Conservation (phyloP, 2,797 vertebrate species). For the Amniataba percoides region DNA sequence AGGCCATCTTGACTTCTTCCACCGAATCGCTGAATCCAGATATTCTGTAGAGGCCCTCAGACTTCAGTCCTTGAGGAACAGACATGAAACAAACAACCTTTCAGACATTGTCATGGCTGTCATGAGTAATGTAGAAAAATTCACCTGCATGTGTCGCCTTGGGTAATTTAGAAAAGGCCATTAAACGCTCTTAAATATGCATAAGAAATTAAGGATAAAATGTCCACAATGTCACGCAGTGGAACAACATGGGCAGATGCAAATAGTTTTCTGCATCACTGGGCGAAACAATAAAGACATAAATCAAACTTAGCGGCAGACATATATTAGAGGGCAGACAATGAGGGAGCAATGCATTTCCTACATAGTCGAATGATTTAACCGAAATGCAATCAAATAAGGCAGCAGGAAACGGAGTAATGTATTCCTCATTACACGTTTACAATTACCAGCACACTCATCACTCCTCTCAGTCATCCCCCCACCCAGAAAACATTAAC, state of each 20-base stretch:
- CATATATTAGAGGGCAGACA: conserved; percentile 72
- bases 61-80: conserved; percentile 91
- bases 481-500: conserved; percentile 51
- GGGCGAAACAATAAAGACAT: conserved; percentile 83
- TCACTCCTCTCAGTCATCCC: conserved; percentile 55
- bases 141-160: conserved; percentile 30
- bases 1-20: conserved; percentile 97
- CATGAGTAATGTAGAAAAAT: conserved; percentile 54
- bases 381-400: conserved; percentile 76
- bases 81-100: conserved; percentile 47
- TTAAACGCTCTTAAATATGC: conserved; percentile 73
- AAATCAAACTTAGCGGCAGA: conserved; percentile 80
- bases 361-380: conserved; percentile 75
- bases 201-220: conserved; percentile 67
- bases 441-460: conserved; percentile 76
- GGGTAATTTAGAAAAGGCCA: conserved; percentile 62
- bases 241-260: conserved; percentile 67
- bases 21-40: conserved; percentile 98
- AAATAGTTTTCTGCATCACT: conserved; percentile 78
- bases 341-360: conserved; percentile 65
- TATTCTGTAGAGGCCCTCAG: conserved; percentile 97
- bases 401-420: conserved; percentile 77
- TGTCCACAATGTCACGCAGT: conserved; percentile 60
- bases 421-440: conserved; percentile 77
- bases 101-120: conserved; percentile 51